A percentile compares a stretch with the other conserved stretches of the same genome.
Evolutionary conservation across 2,113 vertebrate genomes (phyloP).

Genomic region (Agapornis roseicollis): DNA sequence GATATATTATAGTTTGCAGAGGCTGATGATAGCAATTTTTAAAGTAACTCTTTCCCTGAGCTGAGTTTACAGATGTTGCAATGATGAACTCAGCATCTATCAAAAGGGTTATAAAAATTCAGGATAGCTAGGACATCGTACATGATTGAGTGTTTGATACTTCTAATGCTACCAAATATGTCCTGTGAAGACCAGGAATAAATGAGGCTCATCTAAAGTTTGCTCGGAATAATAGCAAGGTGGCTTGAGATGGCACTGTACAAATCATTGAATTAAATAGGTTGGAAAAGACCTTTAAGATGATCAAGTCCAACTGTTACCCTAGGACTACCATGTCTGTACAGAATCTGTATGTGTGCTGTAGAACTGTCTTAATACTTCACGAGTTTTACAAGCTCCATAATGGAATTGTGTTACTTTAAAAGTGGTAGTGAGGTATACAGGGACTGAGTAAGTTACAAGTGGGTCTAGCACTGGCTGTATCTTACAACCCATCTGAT

Average conservation of each 20-base stretch:
- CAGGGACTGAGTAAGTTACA: background rate
- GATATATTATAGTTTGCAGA: background rate
- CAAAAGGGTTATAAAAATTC: background rate
- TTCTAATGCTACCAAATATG: background rate
- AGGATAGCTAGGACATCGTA: background rate
- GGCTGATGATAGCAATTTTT: background rate
- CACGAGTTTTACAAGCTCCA: background rate
- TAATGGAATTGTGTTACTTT: background rate
- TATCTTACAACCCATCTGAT: background rate
- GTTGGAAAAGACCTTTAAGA: background rate
- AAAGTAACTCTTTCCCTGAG: background rate
- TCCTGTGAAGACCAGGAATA: background rate
- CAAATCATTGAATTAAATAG: background rate
- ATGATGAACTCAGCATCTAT: background rate
- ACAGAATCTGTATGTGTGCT: background rate
- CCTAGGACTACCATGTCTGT: background rate
- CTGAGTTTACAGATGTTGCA: background rate
- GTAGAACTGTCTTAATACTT: background rate
- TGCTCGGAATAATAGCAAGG: background rate
- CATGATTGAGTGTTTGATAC: background rate
- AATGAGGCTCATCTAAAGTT: background rate
- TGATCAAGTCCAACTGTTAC: background rate
- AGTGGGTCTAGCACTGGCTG: background rate
- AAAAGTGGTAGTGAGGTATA: background rate
- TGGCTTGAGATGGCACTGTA: fast-evolving